phyloP scores from a whole-genome alignment of 1,140 invertebrate genomes.

The Sitobion miscanthi region DNA sequence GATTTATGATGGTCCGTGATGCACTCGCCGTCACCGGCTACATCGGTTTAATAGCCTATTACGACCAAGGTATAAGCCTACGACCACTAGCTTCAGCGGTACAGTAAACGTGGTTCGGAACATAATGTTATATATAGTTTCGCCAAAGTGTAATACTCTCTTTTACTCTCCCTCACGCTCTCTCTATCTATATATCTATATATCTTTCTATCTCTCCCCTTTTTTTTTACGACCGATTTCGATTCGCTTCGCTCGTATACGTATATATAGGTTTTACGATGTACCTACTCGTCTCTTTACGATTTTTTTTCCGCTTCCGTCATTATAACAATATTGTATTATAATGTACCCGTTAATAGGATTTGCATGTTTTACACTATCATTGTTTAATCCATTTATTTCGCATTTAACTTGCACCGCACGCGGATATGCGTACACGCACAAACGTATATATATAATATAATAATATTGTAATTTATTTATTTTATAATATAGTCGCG shows the following conservation, averaged over 20 bases:
- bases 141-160: conserved; percentile 22
- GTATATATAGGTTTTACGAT: conserved; percentile 28
- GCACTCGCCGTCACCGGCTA: background rate
- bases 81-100: background rate
- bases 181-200: background rate
- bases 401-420: conserved; percentile 16
- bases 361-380: conserved; percentile 55
- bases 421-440: background rate
- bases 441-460: background rate
- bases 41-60: conserved; percentile 46
- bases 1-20: conserved; percentile 14
- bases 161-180: background rate
- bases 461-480: conserved; percentile 12
- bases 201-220: too few species aligned
- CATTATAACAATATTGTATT: conserved; percentile 28
- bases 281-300: conserved; percentile 43
- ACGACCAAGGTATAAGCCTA: background rate
- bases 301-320: conserved; percentile 42
- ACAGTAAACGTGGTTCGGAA: background rate
- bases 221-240: conserved; percentile 21
- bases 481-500: background rate
- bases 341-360: conserved; percentile 33
- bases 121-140: conserved; percentile 17
- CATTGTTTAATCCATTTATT: conserved; percentile 41
- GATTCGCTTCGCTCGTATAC: background rate